Base-by-base conservation (phyloP, 2,797 vertebrate species). In the Scarus forsteni region DNA sequence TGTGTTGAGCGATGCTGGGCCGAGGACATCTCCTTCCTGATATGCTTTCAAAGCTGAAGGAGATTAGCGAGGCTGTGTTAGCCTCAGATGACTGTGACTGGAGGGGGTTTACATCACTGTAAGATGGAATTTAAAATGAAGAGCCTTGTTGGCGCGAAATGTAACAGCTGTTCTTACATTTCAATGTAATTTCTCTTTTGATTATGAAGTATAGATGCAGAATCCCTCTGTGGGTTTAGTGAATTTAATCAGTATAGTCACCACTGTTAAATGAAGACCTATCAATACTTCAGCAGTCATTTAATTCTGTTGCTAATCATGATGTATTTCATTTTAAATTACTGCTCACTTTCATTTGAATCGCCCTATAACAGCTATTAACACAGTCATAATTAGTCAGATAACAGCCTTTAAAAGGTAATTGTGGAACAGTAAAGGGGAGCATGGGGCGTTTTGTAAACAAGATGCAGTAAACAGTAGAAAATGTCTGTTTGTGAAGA, bases 1-100 rank as follows among this genome's bases (percentile, higher is more conserved):
- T 82, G 80, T 83, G 80, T 75, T 63, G 81, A 86, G 78, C 67
- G 76, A 71, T 64, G 83, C 65, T 72, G 48, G 65, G 63, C 83
- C 39, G 81, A 79, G 57, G 80, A 81, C 70, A 60, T 77, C 77
- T 61, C 70, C 80, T 76, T 80, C 66, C 55, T 77, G 55, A 80
- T 84, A 76, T 69, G 6, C 67, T 71, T 55, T 67, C 73, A 42
- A 59, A 71, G 52, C 56, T 80, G 75, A 66, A 70, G 70, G 67
- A 75, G 74, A 85, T 80, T 73, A 85, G 72, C 55, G 18, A n/a
- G 56, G 52, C 75, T 59, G 73, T 46, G 54, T 66, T 73, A 38
- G 54, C 70, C 59, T 45, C 60, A 44, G 54, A 67, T 51, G 34
- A 62, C 45, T 13, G 38, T 38, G 16, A 75, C 65, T 11, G 34